phyloP scores from a whole-genome alignment of 2,888 invertebrate species.

The Rhagonycha lutea region DNA sequence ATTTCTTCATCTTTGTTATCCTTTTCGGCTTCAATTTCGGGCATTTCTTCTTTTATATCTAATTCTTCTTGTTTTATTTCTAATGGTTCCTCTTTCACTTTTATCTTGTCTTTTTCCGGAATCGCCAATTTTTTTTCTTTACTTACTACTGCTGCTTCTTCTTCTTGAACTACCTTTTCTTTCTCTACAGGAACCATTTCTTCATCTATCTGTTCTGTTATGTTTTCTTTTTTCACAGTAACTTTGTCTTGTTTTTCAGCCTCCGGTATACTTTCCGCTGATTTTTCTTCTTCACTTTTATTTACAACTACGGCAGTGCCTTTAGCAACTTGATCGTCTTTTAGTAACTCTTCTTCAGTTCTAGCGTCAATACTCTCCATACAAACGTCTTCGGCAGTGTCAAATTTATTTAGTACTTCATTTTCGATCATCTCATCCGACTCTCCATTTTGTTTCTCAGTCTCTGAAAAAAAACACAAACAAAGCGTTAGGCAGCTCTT shows the following conservation, averaged over 20 bases:
- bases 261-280: not conserved
- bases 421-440: constrained; percentile 6
- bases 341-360: constrained; percentile 36
- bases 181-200: not conserved
- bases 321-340: not conserved
- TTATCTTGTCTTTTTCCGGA: constrained; percentile 7
- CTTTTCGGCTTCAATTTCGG: constrained; percentile 2
- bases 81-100: constrained; percentile 6
- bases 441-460: constrained; percentile 1
- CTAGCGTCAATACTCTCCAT: constrained; percentile 30
- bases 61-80: not conserved
- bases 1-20: not conserved
- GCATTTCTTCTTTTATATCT: not conserved
- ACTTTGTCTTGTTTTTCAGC: not conserved
- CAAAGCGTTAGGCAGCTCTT: not conserved
- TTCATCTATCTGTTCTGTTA: constrained; percentile 7
- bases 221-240: not conserved
- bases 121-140: not conserved
- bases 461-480: constrained; percentile 3
- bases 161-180: not conserved
- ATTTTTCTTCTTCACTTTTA: not conserved
- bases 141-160: not conserved
- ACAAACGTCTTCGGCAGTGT: constrained; percentile 22
- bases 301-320: not conserved
- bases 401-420: constrained; percentile 36